A percentile compares a stretch with the other conserved stretches of the same genome.
Conservation (phyloP, 2,113 vertebrate genomes). For the Sylvietta virens region DNA sequence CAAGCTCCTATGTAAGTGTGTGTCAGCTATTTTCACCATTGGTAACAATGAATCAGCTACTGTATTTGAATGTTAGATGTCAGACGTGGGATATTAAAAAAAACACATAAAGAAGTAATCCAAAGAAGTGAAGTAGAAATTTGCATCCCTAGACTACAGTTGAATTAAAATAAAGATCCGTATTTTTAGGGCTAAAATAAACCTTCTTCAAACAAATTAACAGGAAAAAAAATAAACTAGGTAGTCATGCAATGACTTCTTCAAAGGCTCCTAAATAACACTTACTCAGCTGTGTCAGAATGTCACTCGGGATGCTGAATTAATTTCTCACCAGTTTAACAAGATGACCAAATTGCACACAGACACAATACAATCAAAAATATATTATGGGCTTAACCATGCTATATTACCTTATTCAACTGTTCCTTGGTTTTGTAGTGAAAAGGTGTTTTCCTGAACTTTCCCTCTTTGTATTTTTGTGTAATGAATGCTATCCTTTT, state of each 20-base stretch:
- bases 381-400: background rate
- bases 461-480: conserved; percentile 92
- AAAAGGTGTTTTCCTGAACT: conserved; percentile 78
- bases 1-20: background rate
- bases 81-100: background rate
- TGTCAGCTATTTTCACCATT: background rate
- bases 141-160: background rate
- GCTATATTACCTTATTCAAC: conserved; percentile 85
- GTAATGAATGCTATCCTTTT: conserved; percentile 84
- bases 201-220: background rate
- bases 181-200: background rate
- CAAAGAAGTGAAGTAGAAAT: background rate
- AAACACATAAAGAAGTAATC: background rate
- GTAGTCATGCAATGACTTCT: background rate
- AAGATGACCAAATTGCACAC: background rate
- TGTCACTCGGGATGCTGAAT: background rate
- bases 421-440: conserved; percentile 76
- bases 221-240: background rate
- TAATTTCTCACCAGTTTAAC: background rate
- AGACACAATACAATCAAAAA: background rate
- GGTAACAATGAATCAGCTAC: background rate
- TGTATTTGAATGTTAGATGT: background rate
- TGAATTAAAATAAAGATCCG: background rate
- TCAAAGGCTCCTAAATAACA: background rate
- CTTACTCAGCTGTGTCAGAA: background rate